Conservation (phyloP, 2,797 vertebrate species). For the Spizella passerina region DNA sequence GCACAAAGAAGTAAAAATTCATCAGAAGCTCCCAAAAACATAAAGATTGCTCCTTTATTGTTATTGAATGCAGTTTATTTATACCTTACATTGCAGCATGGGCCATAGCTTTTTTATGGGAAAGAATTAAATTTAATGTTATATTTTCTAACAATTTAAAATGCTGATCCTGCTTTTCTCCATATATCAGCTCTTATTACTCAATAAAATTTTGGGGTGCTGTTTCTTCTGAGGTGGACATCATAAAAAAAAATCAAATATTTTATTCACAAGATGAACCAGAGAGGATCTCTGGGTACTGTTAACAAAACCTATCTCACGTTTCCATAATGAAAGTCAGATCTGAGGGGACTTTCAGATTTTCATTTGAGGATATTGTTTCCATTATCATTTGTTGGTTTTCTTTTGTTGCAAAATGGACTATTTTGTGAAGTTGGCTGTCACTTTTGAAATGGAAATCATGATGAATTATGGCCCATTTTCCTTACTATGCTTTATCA, state of each 20-base stretch:
- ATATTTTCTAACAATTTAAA: slow-evolving; percentile 33
- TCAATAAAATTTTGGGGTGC: slow-evolving; percentile 7
- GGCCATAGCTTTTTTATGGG: slow-evolving; percentile 36
- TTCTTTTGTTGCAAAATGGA: slow-evolving; percentile 57
- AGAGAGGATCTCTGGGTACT: background rate
- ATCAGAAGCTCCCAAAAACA: slow-evolving; percentile 5
- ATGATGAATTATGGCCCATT: slow-evolving; percentile 74
- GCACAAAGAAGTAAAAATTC: slow-evolving; percentile 57
- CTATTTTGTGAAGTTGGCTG: slow-evolving; percentile 51
- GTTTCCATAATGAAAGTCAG: background rate
- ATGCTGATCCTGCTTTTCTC: slow-evolving; percentile 11
- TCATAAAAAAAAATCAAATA: background rate
- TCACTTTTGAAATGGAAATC: slow-evolving; percentile 73
- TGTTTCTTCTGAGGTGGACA: background rate
- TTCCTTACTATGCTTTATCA: slow-evolving; percentile 74
- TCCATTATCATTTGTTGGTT: slow-evolving; percentile 13
- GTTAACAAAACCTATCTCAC: background rate
- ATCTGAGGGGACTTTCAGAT: background rate
- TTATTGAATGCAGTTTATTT: slow-evolving; percentile 43
- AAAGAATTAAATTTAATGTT: slow-evolving; percentile 24
- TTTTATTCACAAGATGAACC: background rate
- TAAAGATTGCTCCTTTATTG: slow-evolving; percentile 5
- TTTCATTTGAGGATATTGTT: slow-evolving; percentile 12
- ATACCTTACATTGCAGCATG: slow-evolving; percentile 15
- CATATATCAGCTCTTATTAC: background rate